Base-by-base conservation (phyloP, 2,797 vertebrate genomes). In the Manis crassicaudata region DNA sequence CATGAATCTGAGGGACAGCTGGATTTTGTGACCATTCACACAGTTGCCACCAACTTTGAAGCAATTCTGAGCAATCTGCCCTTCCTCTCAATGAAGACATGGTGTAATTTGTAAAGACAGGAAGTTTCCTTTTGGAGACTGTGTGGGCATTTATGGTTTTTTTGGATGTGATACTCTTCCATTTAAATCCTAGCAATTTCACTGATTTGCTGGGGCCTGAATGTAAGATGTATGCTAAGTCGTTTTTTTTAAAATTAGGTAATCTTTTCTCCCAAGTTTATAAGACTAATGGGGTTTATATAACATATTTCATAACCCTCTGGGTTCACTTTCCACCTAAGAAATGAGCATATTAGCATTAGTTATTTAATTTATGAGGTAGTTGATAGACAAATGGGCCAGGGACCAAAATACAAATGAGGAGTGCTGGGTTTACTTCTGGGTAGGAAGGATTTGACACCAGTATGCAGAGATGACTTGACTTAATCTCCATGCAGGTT, bases 171-270 rank as follows among this genome's bases (percentile, higher is more conserved):
- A 75, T 37, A 32, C 1, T 94, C 82, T 96, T 43, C 35, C 40
- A 86, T 93, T 83, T 88, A 94, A 92, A 81, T 80, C 25, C 72
- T 76, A 32, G 50, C 50, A 72, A 72, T 11, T 35, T 40, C 37
- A 52, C 77, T 91, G n/a, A 82, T 90, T 83, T 79, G 5, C 43
- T 52, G 77, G 35, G 58, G 29, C 9, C 67, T 92, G 65, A 80
- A 29, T 52, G 46, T 58, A n/a, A 67, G 56, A 81, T 77, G n/a
- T 43, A 37, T 32, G 2, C 4, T 1, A n/a, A 40, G 7, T 2
- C 18, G 35, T 35, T 18, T 50, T 62, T 50, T 10, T 29, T 18
- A 32, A 83, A 10, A 63, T 58, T 68, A 68, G 54, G 12, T 88
- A 63, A 87, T 77, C 17, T 80, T 72, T 60, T 18, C 20, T 65